Evolutionary conservation across 30 jellyfish, hydroid and myxozoan genomes (phyloP), one percentile per base, ranked within the genome.

Genomic region (Aurelia coerulea): DNA sequence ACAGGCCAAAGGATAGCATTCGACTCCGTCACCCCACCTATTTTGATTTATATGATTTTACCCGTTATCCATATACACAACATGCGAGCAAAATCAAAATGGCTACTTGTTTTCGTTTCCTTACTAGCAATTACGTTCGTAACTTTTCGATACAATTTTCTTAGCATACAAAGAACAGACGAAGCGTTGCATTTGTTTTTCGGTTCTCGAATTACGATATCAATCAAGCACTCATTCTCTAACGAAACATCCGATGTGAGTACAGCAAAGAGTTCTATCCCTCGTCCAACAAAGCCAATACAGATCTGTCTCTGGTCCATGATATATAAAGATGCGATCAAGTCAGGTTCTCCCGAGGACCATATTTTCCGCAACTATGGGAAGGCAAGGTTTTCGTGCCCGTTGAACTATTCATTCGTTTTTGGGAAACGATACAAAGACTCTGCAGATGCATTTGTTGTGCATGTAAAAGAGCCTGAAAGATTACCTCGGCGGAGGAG

Each of bases 301-400:
- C 69, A 88, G 59, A 88, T 88, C 35, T 79, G 79, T 8, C 53
- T 88, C 4, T 88, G 91, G 96, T 79, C 96, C 17, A 12, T 29
- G 31, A 16, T 68, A 14, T 71, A 75, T 35, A 76, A 52, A 35
- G 62, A 49, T 16, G 39, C 34, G 2, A 64, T 41, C 9, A 17
- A 41, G 37, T 60, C 68, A 9, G 58, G 37, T 14, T 13, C 33
- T 2, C 41, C 33, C 10, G 95, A 86, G 65, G 53, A n/a, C 13
- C 33, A 13, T 1, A n/a, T 72, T 16, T 78, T 88, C 51, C 96
- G 91, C 10, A 72, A 46, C 67, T 88, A 88, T 72, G 96, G 96
- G 13, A 70, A 71, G 72, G 76, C 96, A 64, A 35, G 35, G 64
- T 23, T 17, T 35, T 9, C 83, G 3, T 88, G 96, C 54, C 96